phyloP scores from a whole-genome alignment of 2,113 vertebrate genomes.

The Amphilophus citrinellus region DNA sequence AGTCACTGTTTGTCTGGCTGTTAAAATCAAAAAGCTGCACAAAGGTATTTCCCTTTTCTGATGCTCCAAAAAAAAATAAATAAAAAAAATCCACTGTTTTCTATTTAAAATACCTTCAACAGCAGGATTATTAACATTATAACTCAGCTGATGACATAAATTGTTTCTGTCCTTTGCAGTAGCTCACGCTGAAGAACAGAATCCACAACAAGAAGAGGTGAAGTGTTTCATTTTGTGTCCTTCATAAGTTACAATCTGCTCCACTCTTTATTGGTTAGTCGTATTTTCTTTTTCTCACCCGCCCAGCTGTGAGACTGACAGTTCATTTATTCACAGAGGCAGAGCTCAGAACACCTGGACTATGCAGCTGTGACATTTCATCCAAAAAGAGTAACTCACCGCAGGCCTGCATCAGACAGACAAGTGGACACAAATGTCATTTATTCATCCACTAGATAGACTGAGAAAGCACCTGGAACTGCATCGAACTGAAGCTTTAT shows the following conservation, averaged over 20 bases:
- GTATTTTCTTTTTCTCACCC: background rate
- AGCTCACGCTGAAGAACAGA: fast-evolving
- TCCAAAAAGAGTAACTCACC: background rate
- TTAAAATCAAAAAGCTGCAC: background rate
- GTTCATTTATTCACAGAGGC: background rate
- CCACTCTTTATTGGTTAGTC: background rate
- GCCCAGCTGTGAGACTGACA: background rate
- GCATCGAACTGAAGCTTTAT: fast-evolving
- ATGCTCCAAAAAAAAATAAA: no score
- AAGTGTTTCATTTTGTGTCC: background rate
- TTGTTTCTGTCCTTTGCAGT: fast-evolving
- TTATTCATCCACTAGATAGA: constrained; percentile 16
- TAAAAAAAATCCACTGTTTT: no score
- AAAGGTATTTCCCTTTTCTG: background rate
- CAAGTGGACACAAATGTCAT: background rate
- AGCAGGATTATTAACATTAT: fast-evolving
- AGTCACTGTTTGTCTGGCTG: background rate
- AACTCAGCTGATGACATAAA: background rate
- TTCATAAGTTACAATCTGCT: fast-evolving
- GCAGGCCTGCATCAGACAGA: background rate
- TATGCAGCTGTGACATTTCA: constrained; percentile 1
- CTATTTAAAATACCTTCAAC: fast-evolving
- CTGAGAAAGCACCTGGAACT: background rate
- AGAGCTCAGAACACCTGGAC: background rate
- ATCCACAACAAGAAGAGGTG: background rate